Percentiles rank a stretch among this genome's conserved stretches.
phyloP scores from a whole-genome alignment of 1,140 invertebrate genomes.

The Papilio aristodemus region DNA sequence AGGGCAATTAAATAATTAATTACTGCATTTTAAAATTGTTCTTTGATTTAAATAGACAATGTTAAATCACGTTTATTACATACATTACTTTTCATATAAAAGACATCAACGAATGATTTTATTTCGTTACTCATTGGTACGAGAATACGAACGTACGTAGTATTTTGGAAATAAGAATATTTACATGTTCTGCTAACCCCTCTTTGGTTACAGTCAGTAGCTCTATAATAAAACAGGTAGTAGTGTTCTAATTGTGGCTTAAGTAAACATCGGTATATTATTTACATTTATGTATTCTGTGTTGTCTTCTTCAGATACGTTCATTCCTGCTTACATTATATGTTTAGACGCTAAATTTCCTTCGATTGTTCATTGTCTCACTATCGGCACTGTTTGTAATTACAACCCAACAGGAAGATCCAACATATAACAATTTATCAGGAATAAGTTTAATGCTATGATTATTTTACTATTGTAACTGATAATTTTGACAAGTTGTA shows the following conservation, averaged over 20 bases:
- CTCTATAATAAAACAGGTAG: too few species aligned
- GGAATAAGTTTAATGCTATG: too few species aligned
- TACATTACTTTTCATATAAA: constrained; percentile 17
- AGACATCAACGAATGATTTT: constrained; percentile 33
- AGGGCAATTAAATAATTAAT: too few species aligned
- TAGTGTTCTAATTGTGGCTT: too few species aligned
- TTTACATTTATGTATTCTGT: background rate
- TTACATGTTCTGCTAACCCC: background rate
- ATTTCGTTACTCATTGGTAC: too few species aligned
- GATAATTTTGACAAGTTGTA: too few species aligned
- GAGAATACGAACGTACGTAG: background rate
- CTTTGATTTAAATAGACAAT: background rate
- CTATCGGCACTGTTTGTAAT: background rate
- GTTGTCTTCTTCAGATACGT: background rate
- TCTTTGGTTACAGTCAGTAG: too few species aligned
- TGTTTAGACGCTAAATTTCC: constrained; percentile 2
- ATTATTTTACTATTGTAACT: too few species aligned
- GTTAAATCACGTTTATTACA: background rate
- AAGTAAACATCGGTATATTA: too few species aligned
- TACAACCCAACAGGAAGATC: background rate
- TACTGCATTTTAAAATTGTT: too few species aligned
- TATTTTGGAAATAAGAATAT: background rate
- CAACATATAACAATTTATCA: too few species aligned
- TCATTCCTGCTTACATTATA: background rate
- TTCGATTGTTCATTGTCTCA: constrained; percentile 3